Evolutionary conservation across 2,888 invertebrate genomes (phyloP), one percentile per base, ranked within the genome.

Genomic region (Graphium colonna): DNA sequence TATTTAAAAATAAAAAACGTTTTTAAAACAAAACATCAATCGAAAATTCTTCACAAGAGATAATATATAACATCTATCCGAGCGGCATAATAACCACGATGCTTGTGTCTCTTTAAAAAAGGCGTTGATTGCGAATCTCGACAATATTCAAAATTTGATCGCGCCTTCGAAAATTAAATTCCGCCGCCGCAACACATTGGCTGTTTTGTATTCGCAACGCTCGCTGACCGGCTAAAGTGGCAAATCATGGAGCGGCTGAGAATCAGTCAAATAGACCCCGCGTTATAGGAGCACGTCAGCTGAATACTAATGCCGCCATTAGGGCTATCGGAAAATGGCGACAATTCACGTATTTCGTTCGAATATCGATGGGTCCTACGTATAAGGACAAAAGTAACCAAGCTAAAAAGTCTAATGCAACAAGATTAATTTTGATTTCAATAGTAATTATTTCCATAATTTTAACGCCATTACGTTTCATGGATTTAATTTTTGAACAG

Each of bases 201-300:
- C 75, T 78, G 68, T 65, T 87, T 82, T 68, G 73, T 79, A 88
- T 87, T 87, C 88, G 80, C 65, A 68, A 61, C 78, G 64, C 73
- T 73, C 59, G 58, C 77, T 87, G 87, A 85, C 88, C 83, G 88
- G 85, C 86, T 79, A 82, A 88, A 88, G 88, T 88, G 87, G 84
- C 85, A 85, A 88, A 88, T 88, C 88, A 88, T 86, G 82, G 83
- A 87, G 82, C 75, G 79, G 79, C 85, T 85, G 88, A 86, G 84
- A 88, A 88, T 88, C 88, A 88, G 88, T 87, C 88, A 86, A 87
- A 88, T 85, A 87, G 85, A 86, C 82, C 81, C 78, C 73, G 84
- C 80, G 86, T 80, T 82, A 79, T 79, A 76, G 75, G 75, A 69
- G 60, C 62, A 40, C 74, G 76, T 62, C 70, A 52, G 56, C 63